Percentiles rank a stretch among this genome's conserved stretches.
These are phyloP conservation scores for Sceloporus tristichus DNA, from an alignment of 2,113 vertebrate genomes.

Conservation along the genomic window DNA sequence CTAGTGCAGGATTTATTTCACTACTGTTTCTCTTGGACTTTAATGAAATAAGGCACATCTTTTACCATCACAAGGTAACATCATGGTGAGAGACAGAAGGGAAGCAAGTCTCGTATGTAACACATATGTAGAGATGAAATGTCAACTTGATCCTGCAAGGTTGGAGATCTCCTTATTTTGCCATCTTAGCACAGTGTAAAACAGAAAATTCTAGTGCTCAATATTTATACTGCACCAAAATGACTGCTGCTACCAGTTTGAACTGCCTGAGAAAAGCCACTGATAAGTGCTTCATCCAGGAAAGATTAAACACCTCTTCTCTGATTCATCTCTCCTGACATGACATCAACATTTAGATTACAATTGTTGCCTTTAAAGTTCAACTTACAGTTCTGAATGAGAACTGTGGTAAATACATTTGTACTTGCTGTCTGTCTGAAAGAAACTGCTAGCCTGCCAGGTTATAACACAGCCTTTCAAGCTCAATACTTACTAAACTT, in stretches of 20 bases:
- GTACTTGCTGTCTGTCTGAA: constrained; percentile 31
- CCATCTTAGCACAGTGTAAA: constrained; percentile 32
- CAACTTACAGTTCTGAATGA: constrained; percentile 38
- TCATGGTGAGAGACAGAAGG: constrained; percentile 14
- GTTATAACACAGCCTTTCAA: constrained; percentile 46
- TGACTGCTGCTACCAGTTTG: constrained; percentile 42
- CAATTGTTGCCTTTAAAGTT: constrained; percentile 50
- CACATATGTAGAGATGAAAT: constrained; percentile 39
- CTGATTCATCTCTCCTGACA: constrained; percentile 42
- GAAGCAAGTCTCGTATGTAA: not conserved
- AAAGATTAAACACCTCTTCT: constrained; percentile 50
- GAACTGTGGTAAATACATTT: constrained; percentile 1
- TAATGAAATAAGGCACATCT: constrained; percentile 20
- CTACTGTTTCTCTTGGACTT: constrained; percentile 29
- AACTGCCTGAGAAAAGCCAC: constrained; percentile 45
- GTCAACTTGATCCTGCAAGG: constrained; percentile 36
- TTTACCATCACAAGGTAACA: constrained; percentile 46
- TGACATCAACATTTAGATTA: constrained; percentile 56
- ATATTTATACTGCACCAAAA: constrained; percentile 33
- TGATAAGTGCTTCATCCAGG: constrained; percentile 20
- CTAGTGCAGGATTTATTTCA: constrained; percentile 42
- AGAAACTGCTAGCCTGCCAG: constrained; percentile 28
- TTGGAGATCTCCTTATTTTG: constrained; percentile 21
- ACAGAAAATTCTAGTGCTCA: constrained; percentile 39
- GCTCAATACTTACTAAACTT: constrained; percentile 1